phyloP scores from a whole-genome alignment of 2,797 vertebrate genomes.

The Coreius guichenoti region DNA sequence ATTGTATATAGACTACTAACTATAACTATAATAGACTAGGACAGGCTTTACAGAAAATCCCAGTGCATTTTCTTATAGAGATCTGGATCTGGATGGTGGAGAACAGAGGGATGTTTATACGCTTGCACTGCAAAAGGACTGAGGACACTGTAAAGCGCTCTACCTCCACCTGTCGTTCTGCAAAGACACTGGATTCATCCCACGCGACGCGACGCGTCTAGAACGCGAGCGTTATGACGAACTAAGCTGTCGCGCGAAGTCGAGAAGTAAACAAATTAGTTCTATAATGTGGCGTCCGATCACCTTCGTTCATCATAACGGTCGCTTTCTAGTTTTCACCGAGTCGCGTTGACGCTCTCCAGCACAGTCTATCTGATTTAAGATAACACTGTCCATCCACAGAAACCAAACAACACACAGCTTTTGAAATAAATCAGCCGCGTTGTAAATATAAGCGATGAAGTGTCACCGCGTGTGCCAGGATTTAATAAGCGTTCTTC shows the following conservation, averaged over 20 bases:
- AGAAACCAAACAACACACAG: not conserved
- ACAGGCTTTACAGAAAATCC: not conserved
- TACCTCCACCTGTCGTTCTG: slow-evolving; percentile 80
- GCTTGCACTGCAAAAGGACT: slow-evolving; percentile 62
- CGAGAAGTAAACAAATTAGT: not conserved
- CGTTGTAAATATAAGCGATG: slow-evolving; percentile 10
- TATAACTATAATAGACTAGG: not conserved
- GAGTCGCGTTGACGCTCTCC: slow-evolving; percentile 2
- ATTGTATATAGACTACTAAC: not conserved
- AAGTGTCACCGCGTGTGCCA: slow-evolving; percentile 13
- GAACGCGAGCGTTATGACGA: not conserved
- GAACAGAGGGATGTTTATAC: slow-evolving; percentile 1
- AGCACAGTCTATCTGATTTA: not conserved
- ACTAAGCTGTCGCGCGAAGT: not conserved
- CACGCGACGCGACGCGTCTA: not conserved
- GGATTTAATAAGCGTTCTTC: slow-evolving; percentile 24
- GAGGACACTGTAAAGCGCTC: slow-evolving; percentile 73
- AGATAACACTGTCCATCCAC: not conserved
- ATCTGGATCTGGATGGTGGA: not conserved
- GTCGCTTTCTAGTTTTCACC: not conserved
- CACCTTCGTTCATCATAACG: not conserved
- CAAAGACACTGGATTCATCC: slow-evolving; percentile 54
- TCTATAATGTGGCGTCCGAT: not conserved
- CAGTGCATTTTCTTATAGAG: not conserved
- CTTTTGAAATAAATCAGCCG: not conserved